Evolutionary conservation across 2,888 invertebrate species (phyloP).

Genomic region (Meteorus colon): DNA sequence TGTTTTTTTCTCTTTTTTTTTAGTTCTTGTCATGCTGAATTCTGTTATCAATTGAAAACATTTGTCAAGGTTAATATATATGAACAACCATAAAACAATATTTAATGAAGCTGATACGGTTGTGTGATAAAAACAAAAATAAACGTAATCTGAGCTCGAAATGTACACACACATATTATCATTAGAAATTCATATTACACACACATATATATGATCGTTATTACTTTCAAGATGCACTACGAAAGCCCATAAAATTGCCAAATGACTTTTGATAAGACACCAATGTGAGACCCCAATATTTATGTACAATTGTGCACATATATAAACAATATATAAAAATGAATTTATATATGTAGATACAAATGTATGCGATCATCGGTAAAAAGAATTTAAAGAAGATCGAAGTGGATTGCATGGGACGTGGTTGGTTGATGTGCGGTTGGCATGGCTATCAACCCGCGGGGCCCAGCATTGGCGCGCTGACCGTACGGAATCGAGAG

Average conservation of each 20-base stretch:
- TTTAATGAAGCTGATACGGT: constrained; percentile 33
- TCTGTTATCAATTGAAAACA: constrained; percentile 5
- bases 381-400: constrained; percentile 7
- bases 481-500: constrained; percentile 35
- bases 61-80: not conserved
- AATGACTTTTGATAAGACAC: constrained; percentile 1
- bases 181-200: too few species aligned
- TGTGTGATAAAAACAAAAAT: constrained; percentile 22
- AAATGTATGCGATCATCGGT: constrained; percentile 7
- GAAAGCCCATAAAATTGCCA: constrained; percentile 3
- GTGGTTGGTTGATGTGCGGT: not conserved
- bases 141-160: not conserved
- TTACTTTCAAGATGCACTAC: constrained; percentile 1
- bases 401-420: not conserved
- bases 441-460: constrained; percentile 6
- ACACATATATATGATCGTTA: not conserved
- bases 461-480: constrained; percentile 20
- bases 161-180: not conserved
- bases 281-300: not conserved
- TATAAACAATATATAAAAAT: not conserved
- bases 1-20: not conserved
- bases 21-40: not conserved
- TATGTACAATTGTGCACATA: not conserved
- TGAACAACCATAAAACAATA: constrained; percentile 7
- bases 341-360: not conserved